These are phyloP conservation scores for Didymodactylos carnosus DNA, from an alignment of 2,888 invertebrate species.

Conservation along the genomic window DNA sequence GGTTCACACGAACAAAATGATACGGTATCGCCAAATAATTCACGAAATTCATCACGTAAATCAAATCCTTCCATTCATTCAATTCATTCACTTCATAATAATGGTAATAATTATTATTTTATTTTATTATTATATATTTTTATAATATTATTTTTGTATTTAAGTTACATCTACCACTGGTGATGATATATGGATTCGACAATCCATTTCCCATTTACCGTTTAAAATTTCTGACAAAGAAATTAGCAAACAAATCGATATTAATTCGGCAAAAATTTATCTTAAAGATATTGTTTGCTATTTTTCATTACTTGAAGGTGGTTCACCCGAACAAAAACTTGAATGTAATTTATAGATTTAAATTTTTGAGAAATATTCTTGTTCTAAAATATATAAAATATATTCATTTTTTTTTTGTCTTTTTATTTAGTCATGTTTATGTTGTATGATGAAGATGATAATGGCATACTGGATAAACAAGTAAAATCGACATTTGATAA, in stretches of 20 bases:
- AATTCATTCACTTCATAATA: background rate
- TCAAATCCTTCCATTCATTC: background rate
- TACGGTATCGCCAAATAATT: background rate
- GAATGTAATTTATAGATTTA: conserved; percentile 56
- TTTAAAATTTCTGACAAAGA: background rate
- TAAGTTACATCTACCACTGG: background rate
- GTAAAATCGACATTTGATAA: background rate
- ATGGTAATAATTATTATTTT: background rate
- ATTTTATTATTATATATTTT: background rate
- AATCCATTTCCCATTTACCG: background rate
- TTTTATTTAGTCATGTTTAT: conserved; percentile 84
- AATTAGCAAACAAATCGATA: conserved; percentile 18
- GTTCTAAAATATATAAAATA: background rate
- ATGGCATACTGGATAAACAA: conserved; percentile 66
- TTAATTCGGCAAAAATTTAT: conserved; percentile 26
- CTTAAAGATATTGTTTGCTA: conserved; percentile 89
- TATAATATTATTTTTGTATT: background rate
- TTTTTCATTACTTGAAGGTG: conserved; percentile 75
- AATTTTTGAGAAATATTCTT: too few species aligned
- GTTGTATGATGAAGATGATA: conserved; percentile 83
- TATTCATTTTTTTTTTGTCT: conserved; percentile 15
- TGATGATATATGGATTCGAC: background rate
- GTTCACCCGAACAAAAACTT: conserved; percentile 81
- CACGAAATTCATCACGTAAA: background rate
- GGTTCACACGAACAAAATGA: background rate